Evolutionary conservation across 2,797 vertebrate genomes (phyloP), one percentile per base, ranked within the genome.

Genomic region (Hapalemur alaotrensis): DNA sequence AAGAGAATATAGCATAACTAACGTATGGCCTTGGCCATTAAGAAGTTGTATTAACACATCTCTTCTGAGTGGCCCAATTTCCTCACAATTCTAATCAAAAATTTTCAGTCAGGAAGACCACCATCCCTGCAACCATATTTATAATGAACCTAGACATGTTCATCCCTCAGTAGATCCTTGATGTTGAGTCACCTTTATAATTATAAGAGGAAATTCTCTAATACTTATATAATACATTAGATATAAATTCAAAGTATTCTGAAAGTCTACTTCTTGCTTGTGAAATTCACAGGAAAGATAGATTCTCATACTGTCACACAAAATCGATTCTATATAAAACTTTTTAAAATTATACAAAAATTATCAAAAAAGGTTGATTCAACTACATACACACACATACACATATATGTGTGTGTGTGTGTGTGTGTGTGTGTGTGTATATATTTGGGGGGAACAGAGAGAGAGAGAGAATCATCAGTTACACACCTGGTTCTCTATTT

Each of bases 21-120:
- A 76, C 2, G 1, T 4, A 82, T 63, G 18, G 0, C 7, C 23
- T 9, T 89, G 12, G 28, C 41, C 20, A 41, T 73, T 73, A 84
- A 87, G 35, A 86, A 48, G 20, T 81, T 89, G 0, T 48, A 85
- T 69, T 67, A 96, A 54, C 32, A 94, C 4, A 35, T 32, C 23
- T 46, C 15, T 84, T 86, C 25, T 59, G 18, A 78, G 41, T 41
- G 22, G 57, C 9, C 81, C 38, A 65, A n/a, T 63, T 72, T 76
- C n/a, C 41, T 82, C 23, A 81, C 9, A 93, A n/a, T 78, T 82
- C 48, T 89, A 97, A 92, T 50, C 12, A 69, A 92, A 57, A 76
- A 8, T 89, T 69, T 12, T 48, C 28, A 73, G 14, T 61, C 6
- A 15, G 48, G 20, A 79, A 41, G 38, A 48, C 20, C 22, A 43